Evolutionary conservation across 2,797 vertebrate species (phyloP), one percentile per base, ranked within the genome.

Genomic region (Staurois parvus): DNA sequence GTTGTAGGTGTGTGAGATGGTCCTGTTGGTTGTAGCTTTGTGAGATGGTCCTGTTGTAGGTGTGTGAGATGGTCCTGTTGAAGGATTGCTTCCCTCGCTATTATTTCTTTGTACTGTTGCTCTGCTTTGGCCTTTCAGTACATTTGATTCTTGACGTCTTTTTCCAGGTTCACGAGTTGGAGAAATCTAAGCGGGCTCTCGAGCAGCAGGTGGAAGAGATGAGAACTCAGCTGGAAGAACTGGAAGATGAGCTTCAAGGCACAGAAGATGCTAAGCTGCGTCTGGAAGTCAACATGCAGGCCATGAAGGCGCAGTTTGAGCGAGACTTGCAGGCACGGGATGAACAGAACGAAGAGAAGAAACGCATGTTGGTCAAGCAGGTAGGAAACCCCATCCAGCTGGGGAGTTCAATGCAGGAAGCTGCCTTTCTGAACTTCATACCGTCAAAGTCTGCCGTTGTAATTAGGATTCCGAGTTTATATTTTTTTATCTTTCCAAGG

Each of bases 231-330:
- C 90, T 99, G 85, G 98, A 99, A 88, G 98, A 99, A 88, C 93
- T 99, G 75, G 98, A 99, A 87, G 98, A 99, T 9, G 98, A 99
- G 24, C 94, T 99, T 32, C 98, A 99, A 94, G 93, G 96, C 74
- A 99, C 98, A 0, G 98, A 99, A 86, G 98, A 99, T 0, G 97
- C 98, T 87, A 99, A 99, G 66, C 94, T 99, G 34, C 96, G 98
- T 24, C 91, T 99, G 92, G 98, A 99, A 90, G 98, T 99, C 90
- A 99, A 99, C 94, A 97, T 99, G 96, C 98, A 99, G 93, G 98
- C 98, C 82, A 95, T 97, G 96, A 99, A 98, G 90, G 96, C 98
- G 24, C 98, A 99, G 94, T 97, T 96, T 69, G 98, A 99, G 78
- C 89, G 98, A 84, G 98, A 99, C 89, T 91, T 99, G 84, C 97